Percentiles rank a stretch among this genome's conserved stretches.
Evolutionary conservation across 1,140 invertebrate species (phyloP).

Genomic region (Bombus sibiricus): DNA sequence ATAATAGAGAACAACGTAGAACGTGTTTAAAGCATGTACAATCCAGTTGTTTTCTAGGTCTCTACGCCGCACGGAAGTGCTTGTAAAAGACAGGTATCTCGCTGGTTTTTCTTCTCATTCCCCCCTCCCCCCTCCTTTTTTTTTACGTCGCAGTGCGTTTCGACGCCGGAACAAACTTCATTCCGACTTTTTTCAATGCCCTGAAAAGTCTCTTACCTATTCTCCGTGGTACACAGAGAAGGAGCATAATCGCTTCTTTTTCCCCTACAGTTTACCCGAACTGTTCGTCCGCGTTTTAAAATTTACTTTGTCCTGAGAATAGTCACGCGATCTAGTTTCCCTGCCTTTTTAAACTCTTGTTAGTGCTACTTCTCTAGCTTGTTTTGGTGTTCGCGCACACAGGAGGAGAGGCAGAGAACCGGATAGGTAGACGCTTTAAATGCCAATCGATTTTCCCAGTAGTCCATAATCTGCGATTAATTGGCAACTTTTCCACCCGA

Average conservation of each 20-base stretch:
- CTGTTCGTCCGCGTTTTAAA: not conserved
- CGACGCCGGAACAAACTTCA: not conserved
- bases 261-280: not conserved
- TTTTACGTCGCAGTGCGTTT: not conserved
- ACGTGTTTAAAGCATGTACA: not conserved
- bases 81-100: not conserved
- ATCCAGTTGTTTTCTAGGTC: slow-evolving; percentile 12
- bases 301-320: not conserved
- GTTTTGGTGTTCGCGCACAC: not conserved
- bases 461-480: not conserved
- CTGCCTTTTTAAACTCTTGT: not conserved
- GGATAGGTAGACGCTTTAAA: not conserved
- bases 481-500: not conserved
- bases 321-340: not conserved
- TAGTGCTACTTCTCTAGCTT: not conserved
- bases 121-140: too few relatives aligned
- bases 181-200: not conserved
- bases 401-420: not conserved
- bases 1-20: slow-evolving; percentile 4
- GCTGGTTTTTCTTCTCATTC: not conserved
- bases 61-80: not conserved
- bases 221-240: not conserved
- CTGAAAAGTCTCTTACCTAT: not conserved
- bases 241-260: not conserved
- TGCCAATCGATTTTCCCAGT: not conserved